Base-by-base conservation (phyloP, 2,888 invertebrate genomes). In the Conchocele bisecta region DNA sequence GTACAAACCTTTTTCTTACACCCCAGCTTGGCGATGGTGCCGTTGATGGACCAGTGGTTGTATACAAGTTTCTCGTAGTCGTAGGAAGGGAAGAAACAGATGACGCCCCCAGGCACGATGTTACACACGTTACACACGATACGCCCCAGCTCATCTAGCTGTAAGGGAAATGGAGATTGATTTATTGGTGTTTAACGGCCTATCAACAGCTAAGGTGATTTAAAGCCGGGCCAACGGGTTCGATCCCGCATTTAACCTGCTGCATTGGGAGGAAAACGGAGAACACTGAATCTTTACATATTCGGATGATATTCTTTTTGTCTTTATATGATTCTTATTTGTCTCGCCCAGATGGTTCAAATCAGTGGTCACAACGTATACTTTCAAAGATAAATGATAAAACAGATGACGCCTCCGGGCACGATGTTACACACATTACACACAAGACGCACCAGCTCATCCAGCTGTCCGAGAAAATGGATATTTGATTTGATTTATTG, bases 51-150 rank as follows among this genome's bases (percentile, higher is more conserved):
- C 91, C 95, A 92, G 88, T 95, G 93, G 4, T 93, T 92, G 83
- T 93, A 80, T 26, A 97, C 93, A 0, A 91, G 91, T 57, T 94
- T 93, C 90, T 98, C 96, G 89, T 97, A 98, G 17, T 95, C 95
- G 87, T 99, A 99, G 0, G 98, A 98, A 0, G 98, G 96, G 74
- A 99, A 94, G 91, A 99, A 99, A 81, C 96, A 95, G 0, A 99
- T 96, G 2, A 98, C 93, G 0, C 99, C 99, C 0, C 96, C 97
- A 0, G 96, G 96, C 13, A 98, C 94, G 48, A 95, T 92, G 82
- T 94, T 94, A 86, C 95, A 95, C 0, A 96, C 90, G 89, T 97
- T 96, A 75, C 94, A 91, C 24, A 98, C 89, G 11, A 96, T 92
- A 80, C 95, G 93, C 0, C 95, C 89, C n/a, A 91, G 73, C 53